Conservation (phyloP, 2,888 invertebrate species). For the Panzeria rudis region DNA sequence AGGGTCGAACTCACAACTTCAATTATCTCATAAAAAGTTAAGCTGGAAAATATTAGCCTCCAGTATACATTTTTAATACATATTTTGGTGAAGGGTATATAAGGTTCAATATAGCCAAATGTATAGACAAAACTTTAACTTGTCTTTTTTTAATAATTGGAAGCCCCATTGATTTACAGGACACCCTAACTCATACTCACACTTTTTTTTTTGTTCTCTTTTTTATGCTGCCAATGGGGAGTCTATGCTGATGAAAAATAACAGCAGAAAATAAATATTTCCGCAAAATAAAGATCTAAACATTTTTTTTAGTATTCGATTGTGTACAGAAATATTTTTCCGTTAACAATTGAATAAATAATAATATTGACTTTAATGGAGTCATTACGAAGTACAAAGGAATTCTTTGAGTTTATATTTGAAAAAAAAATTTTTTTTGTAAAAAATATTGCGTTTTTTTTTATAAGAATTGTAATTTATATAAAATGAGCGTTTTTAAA, state of each 20-base stretch:
- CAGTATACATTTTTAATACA: too few relatives aligned
- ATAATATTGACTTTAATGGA: conserved; percentile 8
- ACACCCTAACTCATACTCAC: conserved; percentile 9
- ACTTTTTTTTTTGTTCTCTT: background rate
- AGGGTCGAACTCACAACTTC: too few relatives aligned
- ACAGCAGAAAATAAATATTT: background rate
- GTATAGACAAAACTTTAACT: background rate
- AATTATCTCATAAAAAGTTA: too few relatives aligned
- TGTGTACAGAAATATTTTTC: background rate
- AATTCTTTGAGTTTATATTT: background rate
- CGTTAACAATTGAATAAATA: background rate
- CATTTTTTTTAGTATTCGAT: background rate
- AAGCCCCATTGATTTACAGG: conserved; percentile 57
- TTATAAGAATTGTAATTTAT: too few relatives aligned
- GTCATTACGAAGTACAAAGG: background rate
- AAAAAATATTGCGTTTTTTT: too few relatives aligned
- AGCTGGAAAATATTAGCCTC: too few relatives aligned
- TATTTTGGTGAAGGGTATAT: background rate
- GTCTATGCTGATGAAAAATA: conserved; percentile 12
- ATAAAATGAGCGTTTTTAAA: too few relatives aligned
- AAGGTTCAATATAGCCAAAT: background rate
- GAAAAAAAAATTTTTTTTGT: background rate
- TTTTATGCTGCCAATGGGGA: conserved; percentile 32
- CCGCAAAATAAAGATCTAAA: background rate
- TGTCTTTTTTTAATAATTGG: conserved; percentile 50